Conservation (phyloP, 2,888 invertebrate genomes). For the Sarcophaga caerulescens region DNA sequence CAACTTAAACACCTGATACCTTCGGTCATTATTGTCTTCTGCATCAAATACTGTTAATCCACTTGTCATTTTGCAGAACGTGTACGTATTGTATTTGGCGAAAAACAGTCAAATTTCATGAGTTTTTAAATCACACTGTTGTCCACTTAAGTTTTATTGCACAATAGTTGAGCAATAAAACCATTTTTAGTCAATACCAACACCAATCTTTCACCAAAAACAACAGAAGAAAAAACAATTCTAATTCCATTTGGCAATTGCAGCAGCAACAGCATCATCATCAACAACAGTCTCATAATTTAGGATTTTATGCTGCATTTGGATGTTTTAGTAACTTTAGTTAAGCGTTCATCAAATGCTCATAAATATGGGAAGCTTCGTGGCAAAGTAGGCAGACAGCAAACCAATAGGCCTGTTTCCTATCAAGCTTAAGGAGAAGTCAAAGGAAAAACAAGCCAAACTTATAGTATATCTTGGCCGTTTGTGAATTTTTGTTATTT, state of each 20-base stretch:
- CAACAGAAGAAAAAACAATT: background rate
- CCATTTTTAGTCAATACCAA: slow-evolving; percentile 64
- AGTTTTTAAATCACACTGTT: slow-evolving; percentile 67
- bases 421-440: background rate
- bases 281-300: slow-evolving; percentile 51
- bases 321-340: slow-evolving; percentile 33
- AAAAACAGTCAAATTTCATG: slow-evolving; percentile 61
- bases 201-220: slow-evolving; percentile 54
- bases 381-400: background rate
- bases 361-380: slow-evolving; percentile 59
- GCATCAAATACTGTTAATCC: slow-evolving; percentile 15
- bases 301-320: slow-evolving; percentile 21
- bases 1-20: background rate
- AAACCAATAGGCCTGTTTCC: background rate
- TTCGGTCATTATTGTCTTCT: background rate
- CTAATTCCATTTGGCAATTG: slow-evolving; percentile 19
- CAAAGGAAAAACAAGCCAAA: slow-evolving; percentile 36
- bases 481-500: slow-evolving; percentile 70
- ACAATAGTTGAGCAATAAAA: slow-evolving; percentile 66
- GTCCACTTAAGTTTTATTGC: slow-evolving; percentile 63
- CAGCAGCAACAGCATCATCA: slow-evolving; percentile 2
- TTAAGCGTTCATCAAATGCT: slow-evolving; percentile 54
- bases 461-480: slow-evolving; percentile 49
- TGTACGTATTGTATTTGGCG: slow-evolving; percentile 33
- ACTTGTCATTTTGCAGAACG: background rate